Evolutionary conservation across 2,797 vertebrate species (phyloP).

Genomic region (Trichosurus vulpecula): DNA sequence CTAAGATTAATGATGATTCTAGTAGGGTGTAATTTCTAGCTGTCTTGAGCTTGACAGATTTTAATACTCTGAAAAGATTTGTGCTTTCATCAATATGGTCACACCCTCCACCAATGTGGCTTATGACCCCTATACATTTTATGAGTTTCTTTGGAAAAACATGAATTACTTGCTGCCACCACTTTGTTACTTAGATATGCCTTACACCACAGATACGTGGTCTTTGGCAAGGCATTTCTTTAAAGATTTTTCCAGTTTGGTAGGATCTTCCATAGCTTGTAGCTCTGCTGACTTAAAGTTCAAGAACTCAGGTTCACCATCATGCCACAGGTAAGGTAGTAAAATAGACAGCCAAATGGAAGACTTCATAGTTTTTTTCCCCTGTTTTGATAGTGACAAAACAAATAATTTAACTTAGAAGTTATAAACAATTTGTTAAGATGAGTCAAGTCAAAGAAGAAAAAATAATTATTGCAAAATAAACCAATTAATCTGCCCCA

Average conservation of each 20-base stretch:
- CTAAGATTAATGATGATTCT: not conserved
- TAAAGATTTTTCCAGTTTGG: not conserved
- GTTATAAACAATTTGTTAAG: conserved; percentile 10
- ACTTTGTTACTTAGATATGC: not conserved
- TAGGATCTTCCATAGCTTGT: not conserved
- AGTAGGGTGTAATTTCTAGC: not conserved
- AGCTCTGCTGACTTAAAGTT: not conserved
- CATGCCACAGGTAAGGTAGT: not conserved
- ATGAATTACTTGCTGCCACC: not conserved
- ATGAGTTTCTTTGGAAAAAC: not conserved
- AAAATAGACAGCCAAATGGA: not conserved
- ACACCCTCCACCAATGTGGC: not conserved
- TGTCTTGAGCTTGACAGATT: not conserved
- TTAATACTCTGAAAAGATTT: not conserved
- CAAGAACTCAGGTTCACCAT: not conserved
- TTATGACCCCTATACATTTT: not conserved
- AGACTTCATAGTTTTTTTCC: not conserved
- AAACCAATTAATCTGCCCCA: conserved; percentile 58
- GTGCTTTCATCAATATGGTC: not conserved
- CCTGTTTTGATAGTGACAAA: not conserved
- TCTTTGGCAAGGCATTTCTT: not conserved
- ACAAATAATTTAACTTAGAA: conserved; percentile 60
- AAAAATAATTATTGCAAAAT: conserved; percentile 53
- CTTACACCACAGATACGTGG: not conserved
- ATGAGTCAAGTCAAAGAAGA: conserved; percentile 49